A percentile compares a stretch with the other conserved stretches of the same genome.
phyloP scores from a whole-genome alignment of 2,888 invertebrate species.

The Troides oblongomaculatus region DNA sequence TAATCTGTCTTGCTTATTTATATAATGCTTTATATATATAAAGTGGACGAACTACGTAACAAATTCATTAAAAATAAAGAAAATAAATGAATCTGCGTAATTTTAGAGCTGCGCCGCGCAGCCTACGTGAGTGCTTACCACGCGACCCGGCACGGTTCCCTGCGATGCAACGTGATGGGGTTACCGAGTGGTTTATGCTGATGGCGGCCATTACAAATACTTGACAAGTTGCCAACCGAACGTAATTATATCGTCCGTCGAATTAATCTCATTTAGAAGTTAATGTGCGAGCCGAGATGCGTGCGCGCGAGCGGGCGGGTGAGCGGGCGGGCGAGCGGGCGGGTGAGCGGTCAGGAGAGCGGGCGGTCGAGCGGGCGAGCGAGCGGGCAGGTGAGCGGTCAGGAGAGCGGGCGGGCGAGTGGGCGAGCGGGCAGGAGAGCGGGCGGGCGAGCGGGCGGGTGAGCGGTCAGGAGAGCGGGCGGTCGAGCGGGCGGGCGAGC shows the following conservation, averaged over 20 bases:
- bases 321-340: constrained; percentile 34
- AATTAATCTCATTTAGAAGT: constrained; percentile 55
- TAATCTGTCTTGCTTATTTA: too few species aligned
- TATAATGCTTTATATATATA: too few species aligned
- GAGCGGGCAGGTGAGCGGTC: too few species aligned
- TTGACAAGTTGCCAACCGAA: constrained; percentile 50
- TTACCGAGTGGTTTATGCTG: constrained; percentile 27
- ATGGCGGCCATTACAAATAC: constrained; percentile 31
- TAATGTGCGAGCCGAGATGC: constrained; percentile 41
- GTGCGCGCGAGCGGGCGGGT: constrained; percentile 37
- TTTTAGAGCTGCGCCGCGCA: too few species aligned
- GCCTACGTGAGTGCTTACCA: constrained; percentile 7
- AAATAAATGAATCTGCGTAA: too few species aligned
- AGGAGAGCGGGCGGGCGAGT: too few species aligned
- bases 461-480: too few species aligned
- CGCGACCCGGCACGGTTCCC: constrained; percentile 20
- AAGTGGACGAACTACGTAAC: too few species aligned
- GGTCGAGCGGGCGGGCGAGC: constrained; percentile 36
- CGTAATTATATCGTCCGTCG: constrained; percentile 51
- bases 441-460: constrained; percentile 37
- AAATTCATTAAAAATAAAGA: too few species aligned
- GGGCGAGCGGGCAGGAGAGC: not conserved
- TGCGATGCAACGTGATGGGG: constrained; percentile 13
- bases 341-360: too few species aligned
- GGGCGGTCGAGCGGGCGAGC: too few species aligned